Evolutionary conservation across 2,888 invertebrate genomes (phyloP).

Genomic region (Crepidodera aurea): DNA sequence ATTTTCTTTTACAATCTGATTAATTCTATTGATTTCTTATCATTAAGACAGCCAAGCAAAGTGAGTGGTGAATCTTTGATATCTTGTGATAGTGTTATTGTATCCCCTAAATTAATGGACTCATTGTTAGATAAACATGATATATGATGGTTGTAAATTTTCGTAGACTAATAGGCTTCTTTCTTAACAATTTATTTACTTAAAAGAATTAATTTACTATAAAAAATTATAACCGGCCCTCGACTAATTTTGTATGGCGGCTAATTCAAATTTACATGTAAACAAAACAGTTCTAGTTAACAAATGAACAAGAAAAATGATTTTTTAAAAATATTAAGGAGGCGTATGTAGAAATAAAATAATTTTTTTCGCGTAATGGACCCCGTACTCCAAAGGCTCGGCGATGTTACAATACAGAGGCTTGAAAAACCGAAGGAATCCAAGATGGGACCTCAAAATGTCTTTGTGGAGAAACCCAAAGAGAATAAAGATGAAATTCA

Average conservation of each 20-base stretch:
- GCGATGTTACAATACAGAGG: constrained; percentile 69
- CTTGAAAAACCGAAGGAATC: constrained; percentile 57
- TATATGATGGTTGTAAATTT: constrained; percentile 10
- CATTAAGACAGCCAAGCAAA: constrained; percentile 2
- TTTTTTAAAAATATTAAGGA: constrained; percentile 1
- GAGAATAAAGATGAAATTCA: constrained; percentile 45
- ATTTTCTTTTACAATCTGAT: neutral
- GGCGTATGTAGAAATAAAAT: constrained; percentile 31
- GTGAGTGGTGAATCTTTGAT: constrained; percentile 11
- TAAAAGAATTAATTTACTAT: constrained; percentile 24
- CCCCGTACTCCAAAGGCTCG: constrained; percentile 66
- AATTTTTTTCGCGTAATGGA: constrained; percentile 59
- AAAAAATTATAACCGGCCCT: constrained; percentile 45
- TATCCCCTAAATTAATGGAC: constrained; percentile 9
- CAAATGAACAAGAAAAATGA: constrained; percentile 9
- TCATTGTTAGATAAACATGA: neutral
- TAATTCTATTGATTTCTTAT: neutral
- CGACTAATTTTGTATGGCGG: constrained; percentile 49
- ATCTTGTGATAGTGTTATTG: constrained; percentile 24
- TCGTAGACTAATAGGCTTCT: neutral
- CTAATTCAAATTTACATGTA: constrained; percentile 51
- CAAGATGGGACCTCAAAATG: constrained; percentile 46
- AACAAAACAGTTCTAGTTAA: constrained; percentile 43
- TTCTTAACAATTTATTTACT: neutral
- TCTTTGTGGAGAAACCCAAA: constrained; percentile 43